Evolutionary conservation across 1,140 invertebrate genomes (phyloP), one percentile per base, ranked within the genome.

Genomic region (Drosophila aff.): DNA sequence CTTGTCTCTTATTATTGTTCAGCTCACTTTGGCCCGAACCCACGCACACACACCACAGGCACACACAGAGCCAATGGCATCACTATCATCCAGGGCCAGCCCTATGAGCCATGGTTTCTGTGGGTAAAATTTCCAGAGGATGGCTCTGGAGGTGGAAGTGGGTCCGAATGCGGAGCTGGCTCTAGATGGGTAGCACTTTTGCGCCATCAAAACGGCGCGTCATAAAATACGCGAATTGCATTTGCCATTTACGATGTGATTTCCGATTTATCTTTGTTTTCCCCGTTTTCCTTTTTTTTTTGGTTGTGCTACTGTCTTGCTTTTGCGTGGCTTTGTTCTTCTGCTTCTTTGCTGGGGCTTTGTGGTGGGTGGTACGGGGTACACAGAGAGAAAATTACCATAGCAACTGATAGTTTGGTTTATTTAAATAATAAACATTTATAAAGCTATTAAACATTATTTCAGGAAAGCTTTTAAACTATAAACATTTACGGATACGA

Each of bases 191-290:
- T 81, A 90, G 81, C 85, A 90, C 84, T 89, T 89, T 89, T 82
- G 84, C 76, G 81, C 87, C 86, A 91, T 86, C 81, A 91, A 86
- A 79, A 79, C 79, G 82, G 69, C 82, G 82, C 89, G 69, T 90
- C 86, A 91, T 90, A 90, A 90, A 90, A 90, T 90, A 87, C 89
- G 89, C 89, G 89, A 91, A 91, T 91, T 91, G 89, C 89, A 91
- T 91, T 91, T 91, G 64, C 85, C 85, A 90, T 90, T 90, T 90
- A 90, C 85, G 85, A 90, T 79, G 85, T 87, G 84, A 79, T 79
- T 79, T 49, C 38, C 67, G 58, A 65, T 79, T 79, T 72, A 62
- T 79, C 69, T 73, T 73, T 73, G 53, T 73, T 52, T 66, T 31
- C 33, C 64, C 18, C 18, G 49, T 18, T 46, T 59, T 57, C 8